Conservation (phyloP, 2,888 invertebrate genomes). For the Teleiodes luculella region DNA sequence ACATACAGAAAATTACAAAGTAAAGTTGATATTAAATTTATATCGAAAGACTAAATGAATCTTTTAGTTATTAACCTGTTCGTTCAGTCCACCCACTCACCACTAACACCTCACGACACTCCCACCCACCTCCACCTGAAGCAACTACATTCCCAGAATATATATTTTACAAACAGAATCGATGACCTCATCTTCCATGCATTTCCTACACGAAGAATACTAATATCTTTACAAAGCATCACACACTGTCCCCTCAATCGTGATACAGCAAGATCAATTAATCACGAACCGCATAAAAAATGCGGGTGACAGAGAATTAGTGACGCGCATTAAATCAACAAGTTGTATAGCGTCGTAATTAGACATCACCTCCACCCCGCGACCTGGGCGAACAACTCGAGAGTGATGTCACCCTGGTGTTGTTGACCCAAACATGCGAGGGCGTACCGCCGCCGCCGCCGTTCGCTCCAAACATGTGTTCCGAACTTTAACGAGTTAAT, state of each 20-base stretch:
- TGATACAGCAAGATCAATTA: neutral
- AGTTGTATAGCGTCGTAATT: constrained; percentile 48
- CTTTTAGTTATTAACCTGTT: constrained; percentile 6
- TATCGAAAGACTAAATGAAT: constrained; percentile 1
- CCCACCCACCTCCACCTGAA: constrained; percentile 1
- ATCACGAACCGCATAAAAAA: neutral
- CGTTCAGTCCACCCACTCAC: neutral
- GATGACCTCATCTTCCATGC: constrained; percentile 5
- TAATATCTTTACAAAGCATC: neutral
- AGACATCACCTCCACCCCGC: constrained; percentile 57
- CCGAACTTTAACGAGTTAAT: constrained; percentile 12
- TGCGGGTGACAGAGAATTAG: constrained; percentile 21
- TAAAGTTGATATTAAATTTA: too few relatives aligned
- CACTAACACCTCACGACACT: neutral
- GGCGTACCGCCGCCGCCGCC: constrained; percentile 21
- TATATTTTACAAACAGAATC: constrained; percentile 4
- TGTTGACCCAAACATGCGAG: constrained; percentile 59
- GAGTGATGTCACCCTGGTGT: constrained; percentile 66
- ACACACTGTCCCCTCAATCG: neutral
- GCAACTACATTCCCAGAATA: constrained; percentile 5
- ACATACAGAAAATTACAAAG: too few relatives aligned
- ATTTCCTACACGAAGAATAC: constrained; percentile 7
- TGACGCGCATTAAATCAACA: constrained; percentile 46
- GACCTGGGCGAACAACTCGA: constrained; percentile 60
- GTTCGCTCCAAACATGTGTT: constrained; percentile 4